Evolutionary conservation across 1,140 invertebrate species (phyloP), one percentile per base, ranked within the genome.

Genomic region (Drosophila cardini): DNA sequence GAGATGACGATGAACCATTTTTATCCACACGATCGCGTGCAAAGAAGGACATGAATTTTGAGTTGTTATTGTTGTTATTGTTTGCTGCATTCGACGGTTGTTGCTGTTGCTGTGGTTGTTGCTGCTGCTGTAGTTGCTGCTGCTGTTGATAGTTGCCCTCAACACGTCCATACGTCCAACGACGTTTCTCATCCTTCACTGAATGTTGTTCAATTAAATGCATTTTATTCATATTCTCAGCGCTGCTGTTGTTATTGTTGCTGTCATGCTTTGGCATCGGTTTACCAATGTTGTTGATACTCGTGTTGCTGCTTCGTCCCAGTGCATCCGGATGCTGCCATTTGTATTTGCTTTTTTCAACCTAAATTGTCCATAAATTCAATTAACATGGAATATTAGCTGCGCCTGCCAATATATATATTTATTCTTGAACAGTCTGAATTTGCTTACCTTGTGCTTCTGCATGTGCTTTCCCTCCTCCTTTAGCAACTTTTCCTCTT

Each of bases 1-100:
- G 62, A 1, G 90, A 90, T 6, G 90, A 82, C 7, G 90, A 90
- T 4, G 90, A 91, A 4, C 62, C 56, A 42, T 69, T 90, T 40
- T 77, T 81, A 6, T 91, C 78, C 15, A 68, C 30, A 10, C 58
- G 58, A 1, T 80, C 90, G 8, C 64, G 61, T 1, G 58, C 72
- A 60, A 91, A 91, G 36, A 91, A 91, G 32, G 90, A 71, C 81
- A 91, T 82, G 15, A 91, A 91, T 71, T 91, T 87, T 2, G 90
- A 91, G 46, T 84, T 89, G 43, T 72, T 81, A 34, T 75, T 78
- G 11, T 42, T 70, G 43, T 18, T 50, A 40, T 36, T 75, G 58
- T 6, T 40, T 10, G 46, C 7, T 53, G 67, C 9, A 32, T 52
- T 30, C 8, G 48, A 52, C 5, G 52, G 4, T 15, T 43, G 48